Conservation (phyloP, 2,797 vertebrate genomes). For the Dromococcyx pavoninus region DNA sequence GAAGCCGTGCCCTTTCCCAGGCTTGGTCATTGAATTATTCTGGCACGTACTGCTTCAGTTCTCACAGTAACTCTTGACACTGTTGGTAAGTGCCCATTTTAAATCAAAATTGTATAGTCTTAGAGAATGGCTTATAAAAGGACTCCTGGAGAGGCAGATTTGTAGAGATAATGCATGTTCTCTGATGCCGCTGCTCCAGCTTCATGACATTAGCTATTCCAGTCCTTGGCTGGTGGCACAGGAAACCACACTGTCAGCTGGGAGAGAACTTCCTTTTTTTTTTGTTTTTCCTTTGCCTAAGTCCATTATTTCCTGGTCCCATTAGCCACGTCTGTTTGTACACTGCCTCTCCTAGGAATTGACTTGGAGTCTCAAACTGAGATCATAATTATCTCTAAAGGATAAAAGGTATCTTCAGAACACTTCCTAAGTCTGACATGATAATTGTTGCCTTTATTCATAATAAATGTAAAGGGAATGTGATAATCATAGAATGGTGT, state of each 20-base stretch:
- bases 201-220: neutral
- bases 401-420: neutral
- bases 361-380: neutral
- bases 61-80: neutral
- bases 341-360: neutral
- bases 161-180: neutral
- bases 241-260: neutral
- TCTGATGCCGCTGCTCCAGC: rapidly evolving
- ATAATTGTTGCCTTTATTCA: neutral
- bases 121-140: neutral
- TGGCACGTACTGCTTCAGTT: neutral
- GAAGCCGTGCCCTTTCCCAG: neutral
- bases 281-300: neutral
- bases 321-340: neutral
- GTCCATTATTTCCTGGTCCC: neutral
- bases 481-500: neutral
- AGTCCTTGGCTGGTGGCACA: neutral
- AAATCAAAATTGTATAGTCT: neutral
- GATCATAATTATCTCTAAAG: neutral
- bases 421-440: neutral
- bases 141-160: neutral
- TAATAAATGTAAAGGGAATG: neutral
- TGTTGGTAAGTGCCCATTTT: neutral
- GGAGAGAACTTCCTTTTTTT: neutral
- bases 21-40: neutral